phyloP scores from a whole-genome alignment of 2,888 invertebrate species.

The Ophioninae sp. region DNA sequence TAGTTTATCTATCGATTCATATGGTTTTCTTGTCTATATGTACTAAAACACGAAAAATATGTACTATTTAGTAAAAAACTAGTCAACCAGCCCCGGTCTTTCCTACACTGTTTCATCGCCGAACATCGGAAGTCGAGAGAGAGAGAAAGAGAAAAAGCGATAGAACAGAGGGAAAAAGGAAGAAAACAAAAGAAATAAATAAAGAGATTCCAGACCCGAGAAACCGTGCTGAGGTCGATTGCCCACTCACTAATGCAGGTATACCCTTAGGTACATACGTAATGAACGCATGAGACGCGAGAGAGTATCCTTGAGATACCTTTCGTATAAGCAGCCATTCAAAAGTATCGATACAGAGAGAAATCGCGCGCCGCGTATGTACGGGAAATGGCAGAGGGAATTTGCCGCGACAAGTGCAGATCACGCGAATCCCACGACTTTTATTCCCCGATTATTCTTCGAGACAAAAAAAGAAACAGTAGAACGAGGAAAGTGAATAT shows the following conservation, averaged over 20 bases:
- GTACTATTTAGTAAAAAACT: no score
- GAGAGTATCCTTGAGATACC: slow-evolving; percentile 63
- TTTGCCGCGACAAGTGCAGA: slow-evolving; percentile 54
- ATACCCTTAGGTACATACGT: slow-evolving; percentile 56
- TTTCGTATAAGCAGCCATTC: slow-evolving; percentile 49
- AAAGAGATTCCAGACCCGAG: slow-evolving; percentile 44
- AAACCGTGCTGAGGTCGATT: slow-evolving; percentile 51
- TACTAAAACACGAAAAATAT: no score
- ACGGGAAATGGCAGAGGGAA: slow-evolving; percentile 19
- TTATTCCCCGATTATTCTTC: slow-evolving; percentile 10
- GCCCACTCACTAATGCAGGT: slow-evolving; percentile 58
- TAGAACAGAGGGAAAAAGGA: slow-evolving; percentile 48
- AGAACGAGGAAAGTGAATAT: background rate
- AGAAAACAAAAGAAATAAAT: slow-evolving; percentile 44
- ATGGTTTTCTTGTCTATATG: no score
- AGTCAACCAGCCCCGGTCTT: no score
- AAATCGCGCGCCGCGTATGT: slow-evolving; percentile 29
- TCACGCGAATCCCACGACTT: slow-evolving; percentile 28
- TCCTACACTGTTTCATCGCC: background rate
- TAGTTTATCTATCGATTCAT: no score
- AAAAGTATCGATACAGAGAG: slow-evolving; percentile 39
- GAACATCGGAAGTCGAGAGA: slow-evolving; percentile 54
- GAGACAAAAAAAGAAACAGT: background rate
- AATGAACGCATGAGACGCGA: slow-evolving; percentile 56
- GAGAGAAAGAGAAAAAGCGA: slow-evolving; percentile 28